Base-by-base conservation (phyloP, 1,140 invertebrate genomes). In the Caerostris darwini region DNA sequence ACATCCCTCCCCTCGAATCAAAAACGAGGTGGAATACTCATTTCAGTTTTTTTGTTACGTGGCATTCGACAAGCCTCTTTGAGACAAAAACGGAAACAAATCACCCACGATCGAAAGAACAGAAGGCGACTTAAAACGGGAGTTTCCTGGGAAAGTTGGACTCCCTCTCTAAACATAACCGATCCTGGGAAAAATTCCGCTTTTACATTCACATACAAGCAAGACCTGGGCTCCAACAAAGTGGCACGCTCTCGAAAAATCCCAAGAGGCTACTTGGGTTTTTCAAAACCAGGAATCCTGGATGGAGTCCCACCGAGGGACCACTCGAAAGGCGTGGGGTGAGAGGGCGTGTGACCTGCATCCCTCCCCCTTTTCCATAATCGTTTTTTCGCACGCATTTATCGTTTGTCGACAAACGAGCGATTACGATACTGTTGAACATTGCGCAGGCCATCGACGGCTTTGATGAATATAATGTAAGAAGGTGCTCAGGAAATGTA, bases 341-440 rank as follows among this genome's bases (percentile, higher is more conserved):
- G 88, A 71, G 53, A 90, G 88, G 88, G 64, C 88, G 88, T 90
- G 88, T n/a, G 88, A 90, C 50, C 86, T 67, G n/a, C 50, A 5
- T 17, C 53, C 10, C 14, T 10, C 17, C 53, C 54, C 34, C 4
- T 57, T 77, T 12, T 17, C 56, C 19, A 34, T 58, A 85, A 85
- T 85, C 86, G 58, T 86, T 59, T 14, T 34, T 86, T 86, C 57
- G 17, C 57, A 34, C n/a, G 34, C 88, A n/a, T 58, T 90, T 90
- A 90, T 90, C 88, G 88, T 71, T 67, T 71, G 88, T 90, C 56
- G 64, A 77, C 17, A 77, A 90, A 19, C 19, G n/a, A 53, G 57
- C 19, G 34, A 54, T 61, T 54, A 53, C 34, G 57, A 5, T 7
- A 53, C 6, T 50, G 77, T 3, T 10, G 14, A 5, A 53, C 50